phyloP scores from a whole-genome alignment of 2,888 invertebrate species.

The Andrena minutula region DNA sequence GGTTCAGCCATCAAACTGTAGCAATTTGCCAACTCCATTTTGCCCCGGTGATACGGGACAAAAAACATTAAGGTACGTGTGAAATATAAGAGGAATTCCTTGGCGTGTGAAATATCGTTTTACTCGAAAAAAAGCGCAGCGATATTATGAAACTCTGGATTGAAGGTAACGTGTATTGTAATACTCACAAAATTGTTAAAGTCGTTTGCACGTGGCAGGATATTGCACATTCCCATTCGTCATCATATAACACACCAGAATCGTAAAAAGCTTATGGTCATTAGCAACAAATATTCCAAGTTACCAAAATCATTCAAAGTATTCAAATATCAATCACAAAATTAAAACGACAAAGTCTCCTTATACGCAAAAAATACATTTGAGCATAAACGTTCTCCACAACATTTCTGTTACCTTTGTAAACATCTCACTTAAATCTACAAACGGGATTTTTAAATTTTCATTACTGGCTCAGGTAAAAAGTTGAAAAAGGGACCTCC shows the following conservation, averaged over 20 bases:
- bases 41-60: slow-evolving; percentile 12
- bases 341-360: too few species aligned
- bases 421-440: too few species aligned
- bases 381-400: too few species aligned
- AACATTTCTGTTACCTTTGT: too few species aligned
- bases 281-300: not conserved
- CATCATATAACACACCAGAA: not conserved
- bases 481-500: too few species aligned
- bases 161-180: not conserved
- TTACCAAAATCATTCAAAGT: too few species aligned
- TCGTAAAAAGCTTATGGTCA: not conserved
- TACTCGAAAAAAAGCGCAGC: not conserved
- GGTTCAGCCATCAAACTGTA: slow-evolving; percentile 22
- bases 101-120: slow-evolving; percentile 26
- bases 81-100: slow-evolving; percentile 21
- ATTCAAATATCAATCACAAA: not conserved
- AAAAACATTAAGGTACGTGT: slow-evolving; percentile 12
- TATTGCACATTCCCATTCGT: not conserved
- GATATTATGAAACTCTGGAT: slow-evolving; percentile 4
- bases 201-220: not conserved
- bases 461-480: too few species aligned
- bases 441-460: too few species aligned
- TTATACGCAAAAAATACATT: too few species aligned
- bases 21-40: slow-evolving; percentile 39
- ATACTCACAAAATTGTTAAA: not conserved